Evolutionary conservation across 2,797 vertebrate genomes (phyloP).

Genomic region (Catostomus latipinnis): DNA sequence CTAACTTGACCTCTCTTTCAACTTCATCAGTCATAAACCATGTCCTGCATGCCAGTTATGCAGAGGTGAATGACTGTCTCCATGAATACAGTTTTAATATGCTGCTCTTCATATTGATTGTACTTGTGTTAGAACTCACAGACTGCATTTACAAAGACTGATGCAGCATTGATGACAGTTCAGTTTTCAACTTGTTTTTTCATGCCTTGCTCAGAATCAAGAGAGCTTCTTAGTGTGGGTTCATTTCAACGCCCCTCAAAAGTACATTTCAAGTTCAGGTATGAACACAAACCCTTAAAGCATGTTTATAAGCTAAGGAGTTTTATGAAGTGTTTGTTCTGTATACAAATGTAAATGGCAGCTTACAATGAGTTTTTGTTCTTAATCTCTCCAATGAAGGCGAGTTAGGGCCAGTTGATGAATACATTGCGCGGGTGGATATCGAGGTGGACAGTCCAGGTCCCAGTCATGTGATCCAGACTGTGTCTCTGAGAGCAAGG

Average conservation of each 20-base stretch:
- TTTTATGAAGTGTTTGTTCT: neutral
- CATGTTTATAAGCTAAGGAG: neutral
- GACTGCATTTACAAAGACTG: neutral
- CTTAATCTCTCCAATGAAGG: conserved; percentile 67
- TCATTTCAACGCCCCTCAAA: conserved; percentile 89
- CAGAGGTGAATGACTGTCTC: conserved; percentile 79
- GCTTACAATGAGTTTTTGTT: no score
- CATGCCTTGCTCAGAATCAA: conserved; percentile 79
- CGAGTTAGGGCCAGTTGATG: conserved; percentile 84
- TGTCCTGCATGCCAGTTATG: conserved; percentile 89
- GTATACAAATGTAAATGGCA: no score
- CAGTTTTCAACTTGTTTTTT: neutral
- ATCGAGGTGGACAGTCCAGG: conserved; percentile 93
- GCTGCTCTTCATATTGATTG: neutral
- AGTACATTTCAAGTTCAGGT: conserved; percentile 83
- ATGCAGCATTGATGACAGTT: neutral
- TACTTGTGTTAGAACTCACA: no score
- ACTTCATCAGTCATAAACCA: conserved; percentile 89
- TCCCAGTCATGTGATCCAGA: conserved; percentile 85
- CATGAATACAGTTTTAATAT: neutral
- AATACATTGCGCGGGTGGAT: conserved; percentile 88
- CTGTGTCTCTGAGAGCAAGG: conserved; percentile 85
- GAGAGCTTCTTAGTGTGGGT: conserved; percentile 90
- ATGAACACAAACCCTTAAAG: conserved; percentile 48
- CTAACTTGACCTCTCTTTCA: conserved; percentile 71